Evolutionary conservation across 2,888 invertebrate genomes (phyloP), one percentile per base, ranked within the genome.

Genomic region (Hypselothyrea guttata): DNA sequence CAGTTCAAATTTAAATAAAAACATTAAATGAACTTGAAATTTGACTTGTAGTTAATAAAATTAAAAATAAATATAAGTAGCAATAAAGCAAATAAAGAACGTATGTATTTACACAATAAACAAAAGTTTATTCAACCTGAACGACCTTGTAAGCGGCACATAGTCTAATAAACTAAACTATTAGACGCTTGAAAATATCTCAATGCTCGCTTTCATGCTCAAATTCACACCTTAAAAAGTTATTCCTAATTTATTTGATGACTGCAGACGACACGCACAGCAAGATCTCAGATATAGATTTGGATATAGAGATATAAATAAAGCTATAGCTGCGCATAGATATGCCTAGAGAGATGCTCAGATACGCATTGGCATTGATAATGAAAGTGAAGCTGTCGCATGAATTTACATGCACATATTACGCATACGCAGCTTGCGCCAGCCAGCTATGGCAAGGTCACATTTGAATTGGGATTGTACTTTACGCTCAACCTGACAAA

Each of bases 281-380:
- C 22, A 5, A 5, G 3, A 4, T 4, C 22, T 22, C 5, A 22
- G 22, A 38, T 8, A 16, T 31, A 40, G 22, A 45, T 35, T 49
- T 18, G 34, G 12, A 53, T 47, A n/a, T 31, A 12, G 12, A 44
- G 27, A 51, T 28, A 42, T 9, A 34, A 8, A 4, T 28, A 9
- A 7, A 7, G 9, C 1, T 31, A 8, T 9, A 28, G 12, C 28
- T 28, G 7, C 15, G 31, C 28, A 18, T 27, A 33, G 28, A 40
- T 12, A 7, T 22, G 4, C 30, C 13, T 4, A 27, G 12, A 38
- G 11, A 31, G 4, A 48, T 5, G 38, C 12, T 22, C 30, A 16
- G 22, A 30, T 41, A 42, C 12, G 7, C 59, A 62, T 59, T 73
- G 72, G 55, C 72, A 73, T 71, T 75, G 73, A 68, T 73, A 75